Conservation (phyloP, 2,113 vertebrate genomes). For the Cavia aperea region DNA sequence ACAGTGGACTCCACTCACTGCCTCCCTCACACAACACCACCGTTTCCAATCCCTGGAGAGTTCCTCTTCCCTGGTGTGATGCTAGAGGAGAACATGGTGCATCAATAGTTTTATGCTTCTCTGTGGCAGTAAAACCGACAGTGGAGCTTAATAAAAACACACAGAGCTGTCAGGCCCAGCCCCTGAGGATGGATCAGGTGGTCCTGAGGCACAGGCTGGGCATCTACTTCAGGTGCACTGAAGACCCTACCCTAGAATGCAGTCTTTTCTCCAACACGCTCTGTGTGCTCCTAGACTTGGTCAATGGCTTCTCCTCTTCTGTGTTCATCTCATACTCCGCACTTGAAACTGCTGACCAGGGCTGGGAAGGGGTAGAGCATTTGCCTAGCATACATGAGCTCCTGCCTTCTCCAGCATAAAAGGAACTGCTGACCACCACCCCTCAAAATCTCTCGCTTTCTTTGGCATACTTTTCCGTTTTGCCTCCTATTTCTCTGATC, state of each 20-base stretch:
- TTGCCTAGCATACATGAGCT: not conserved
- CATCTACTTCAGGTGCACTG: not conserved
- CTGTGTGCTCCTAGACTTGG: not conserved
- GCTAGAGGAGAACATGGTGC: fast-evolving
- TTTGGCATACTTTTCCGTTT: not conserved
- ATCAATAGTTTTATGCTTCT: fast-evolving
- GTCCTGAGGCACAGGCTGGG: not conserved
- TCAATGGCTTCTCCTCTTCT: not conserved
- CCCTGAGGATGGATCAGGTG: not conserved
- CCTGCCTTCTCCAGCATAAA: not conserved
- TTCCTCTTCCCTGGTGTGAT: not conserved
- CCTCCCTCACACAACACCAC: not conserved
- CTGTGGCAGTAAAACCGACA: not conserved
- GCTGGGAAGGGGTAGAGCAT: not conserved
- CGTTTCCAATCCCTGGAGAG: not conserved
- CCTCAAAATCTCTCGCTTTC: not conserved
- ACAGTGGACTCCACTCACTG: not conserved
- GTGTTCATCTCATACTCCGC: too few relatives aligned
- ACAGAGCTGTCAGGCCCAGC: not conserved
- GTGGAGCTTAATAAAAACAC: not conserved
- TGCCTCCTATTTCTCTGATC: not conserved
- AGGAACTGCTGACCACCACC: not conserved
- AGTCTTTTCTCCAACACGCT: not conserved
- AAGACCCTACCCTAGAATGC: not conserved
- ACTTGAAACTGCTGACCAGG: not conserved